phyloP scores from a whole-genome alignment of 1,140 invertebrate species.

The Orchestia grillus region DNA sequence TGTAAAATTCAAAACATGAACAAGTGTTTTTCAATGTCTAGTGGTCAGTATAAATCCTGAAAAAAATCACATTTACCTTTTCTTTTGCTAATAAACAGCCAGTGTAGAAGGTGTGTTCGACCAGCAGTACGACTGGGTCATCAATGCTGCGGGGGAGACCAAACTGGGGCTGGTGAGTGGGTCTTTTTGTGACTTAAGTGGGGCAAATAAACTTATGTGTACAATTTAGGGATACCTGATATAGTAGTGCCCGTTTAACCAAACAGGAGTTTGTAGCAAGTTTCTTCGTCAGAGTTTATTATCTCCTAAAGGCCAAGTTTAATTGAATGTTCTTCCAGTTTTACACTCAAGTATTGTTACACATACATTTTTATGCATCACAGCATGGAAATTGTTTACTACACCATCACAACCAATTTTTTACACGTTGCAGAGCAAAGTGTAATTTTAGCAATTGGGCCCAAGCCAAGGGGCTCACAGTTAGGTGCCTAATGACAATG shows the following conservation, averaged over 20 bases:
- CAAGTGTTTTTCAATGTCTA: background rate
- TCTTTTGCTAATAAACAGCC: background rate
- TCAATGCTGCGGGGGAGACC: constrained; percentile 92
- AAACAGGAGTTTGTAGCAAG: background rate
- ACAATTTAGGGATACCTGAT: too few relatives aligned
- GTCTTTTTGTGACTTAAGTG: too few relatives aligned
- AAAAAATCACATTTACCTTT: background rate
- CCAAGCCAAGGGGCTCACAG: too few relatives aligned
- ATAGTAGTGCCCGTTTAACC: background rate
- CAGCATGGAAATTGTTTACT: background rate
- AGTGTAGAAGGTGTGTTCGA: constrained; percentile 37
- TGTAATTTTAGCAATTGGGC: too few relatives aligned
- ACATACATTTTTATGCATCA: too few relatives aligned
- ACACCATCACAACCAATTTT: background rate
- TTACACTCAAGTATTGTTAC: background rate
- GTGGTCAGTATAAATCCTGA: background rate
- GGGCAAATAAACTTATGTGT: background rate
- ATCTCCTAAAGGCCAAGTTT: background rate
- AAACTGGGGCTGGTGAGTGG: constrained; percentile 76
- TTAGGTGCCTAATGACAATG: too few relatives aligned
- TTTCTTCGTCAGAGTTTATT: background rate
- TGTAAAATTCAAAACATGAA: too few relatives aligned
- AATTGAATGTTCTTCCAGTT: background rate
- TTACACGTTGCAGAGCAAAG: constrained; percentile 79
- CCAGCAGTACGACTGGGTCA: constrained; percentile 82